Evolutionary conservation across 2,888 invertebrate species (phyloP).

Genomic region (Anoplius nigerrimus): DNA sequence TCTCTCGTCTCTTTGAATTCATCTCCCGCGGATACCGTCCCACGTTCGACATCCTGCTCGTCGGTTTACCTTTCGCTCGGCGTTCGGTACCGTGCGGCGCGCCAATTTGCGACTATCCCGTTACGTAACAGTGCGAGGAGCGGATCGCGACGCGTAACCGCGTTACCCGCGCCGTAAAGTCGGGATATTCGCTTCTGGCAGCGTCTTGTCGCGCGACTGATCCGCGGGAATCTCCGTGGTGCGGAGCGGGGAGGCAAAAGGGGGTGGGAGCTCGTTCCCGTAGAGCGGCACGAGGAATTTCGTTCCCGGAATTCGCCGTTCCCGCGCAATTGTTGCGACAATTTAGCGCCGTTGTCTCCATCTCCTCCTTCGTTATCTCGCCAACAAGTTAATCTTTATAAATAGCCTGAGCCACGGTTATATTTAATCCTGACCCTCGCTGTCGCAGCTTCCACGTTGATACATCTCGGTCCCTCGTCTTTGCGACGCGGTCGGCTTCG

Average conservation of each 20-base stretch:
- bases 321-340: conserved; percentile 66
- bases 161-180: no score
- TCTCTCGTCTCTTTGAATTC: no score
- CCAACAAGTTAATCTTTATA: conserved; percentile 74
- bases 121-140: no score
- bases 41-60: no score
- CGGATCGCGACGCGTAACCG: no score
- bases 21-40: no score
- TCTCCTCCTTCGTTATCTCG: conserved; percentile 71
- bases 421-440: conserved; percentile 73
- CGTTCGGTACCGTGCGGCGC: no score
- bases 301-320: conserved; percentile 59
- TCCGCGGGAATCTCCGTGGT: neutral
- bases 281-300: conserved; percentile 53
- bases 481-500: conserved; percentile 13
- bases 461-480: conserved; percentile 45
- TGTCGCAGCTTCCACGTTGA: conserved; percentile 56
- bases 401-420: conserved; percentile 71
- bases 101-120: no score
- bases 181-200: no score
- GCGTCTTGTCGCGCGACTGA: neutral
- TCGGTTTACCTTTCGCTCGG: no score
- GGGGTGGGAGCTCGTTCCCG: conserved; percentile 45
- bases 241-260: conserved; percentile 22
- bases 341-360: conserved; percentile 66